Evolutionary conservation across 2,888 invertebrate genomes (phyloP), one percentile per base, ranked within the genome.

Genomic region (Cryptops parisi): DNA sequence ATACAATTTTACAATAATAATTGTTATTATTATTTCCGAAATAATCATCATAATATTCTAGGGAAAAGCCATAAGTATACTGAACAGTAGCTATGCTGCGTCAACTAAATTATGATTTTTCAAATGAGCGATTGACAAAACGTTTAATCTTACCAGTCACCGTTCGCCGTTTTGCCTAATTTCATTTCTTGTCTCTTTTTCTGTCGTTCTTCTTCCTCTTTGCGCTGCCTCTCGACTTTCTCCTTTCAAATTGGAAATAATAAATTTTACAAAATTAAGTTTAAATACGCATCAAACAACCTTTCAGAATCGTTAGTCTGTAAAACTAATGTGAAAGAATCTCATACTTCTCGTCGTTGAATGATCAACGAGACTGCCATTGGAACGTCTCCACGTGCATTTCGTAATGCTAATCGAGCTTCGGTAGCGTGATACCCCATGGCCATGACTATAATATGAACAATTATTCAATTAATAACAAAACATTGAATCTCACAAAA

Each of bases 341-440:
- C n/a, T n/a, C n/a, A n/a, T n/a, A 50, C 75, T 54, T 73, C 71
- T 47, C 73, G 68, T 43, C 73, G 69, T 47, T 76, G 74, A 17
- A 75, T 74, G 46, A 85, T 81, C 62, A 77, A 78, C 60, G 76
- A 75, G 23, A 83, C 78, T 1, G 84, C 82, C 3, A 64, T 63
- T 55, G 77, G 74, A 1, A 80, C 64, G 63, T 78, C 72, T 2
- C 79, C 79, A 27, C 68, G 66, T 43, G 74, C 72, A 1, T 78
- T 77, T 54, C 82, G 71, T 57, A 87, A 70, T 0, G 80, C 84
- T 22, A 80, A 68, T n/a, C 84, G 74, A 0, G 84, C 80, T 62
- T 83, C 84, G 2, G 73, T 71, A 0, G 73, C 65, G 0, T 77
- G 74, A 70, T 80, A 86, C 19, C 83, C 83, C 72, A 64, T 58